These are phyloP conservation scores for Halictus rubicundus DNA, from an alignment of 1,140 invertebrate genomes.

Conservation along the genomic window DNA sequence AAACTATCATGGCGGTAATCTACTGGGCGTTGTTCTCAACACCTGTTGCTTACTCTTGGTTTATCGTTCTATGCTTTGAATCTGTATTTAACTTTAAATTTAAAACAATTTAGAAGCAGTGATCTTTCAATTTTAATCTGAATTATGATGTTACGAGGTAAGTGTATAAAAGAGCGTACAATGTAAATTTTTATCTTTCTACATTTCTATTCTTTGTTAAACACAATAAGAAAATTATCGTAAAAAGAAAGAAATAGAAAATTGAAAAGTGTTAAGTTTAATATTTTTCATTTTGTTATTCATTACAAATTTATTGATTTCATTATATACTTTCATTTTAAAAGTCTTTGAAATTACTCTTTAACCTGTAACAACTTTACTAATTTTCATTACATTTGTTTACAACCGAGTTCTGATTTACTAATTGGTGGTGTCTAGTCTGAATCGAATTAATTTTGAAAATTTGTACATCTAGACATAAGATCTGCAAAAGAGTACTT, in stretches of 20 bases:
- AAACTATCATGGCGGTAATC: slow-evolving; percentile 22
- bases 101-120: not conserved
- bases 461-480: no score
- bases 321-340: slow-evolving; percentile 19
- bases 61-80: not conserved
- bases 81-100: not conserved
- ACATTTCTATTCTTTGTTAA: not conserved
- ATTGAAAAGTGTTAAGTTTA: not conserved
- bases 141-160: slow-evolving; percentile 29
- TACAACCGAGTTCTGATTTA: no score
- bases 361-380: no score
- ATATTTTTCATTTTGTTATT: slow-evolving; percentile 1
- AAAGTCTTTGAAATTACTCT: slow-evolving; percentile 4
- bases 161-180: not conserved
- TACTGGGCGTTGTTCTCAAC: slow-evolving; percentile 37
- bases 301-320: not conserved
- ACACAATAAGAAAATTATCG: not conserved
- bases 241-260: no score
- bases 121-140: not conserved
- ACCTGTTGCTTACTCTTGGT: slow-evolving; percentile 28
- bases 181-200: not conserved
- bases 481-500: no score
- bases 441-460: no score
- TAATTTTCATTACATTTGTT: no score
- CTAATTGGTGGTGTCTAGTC: no score